Percentiles rank a stretch among this genome's conserved stretches.
Evolutionary conservation across 2,113 vertebrate genomes (phyloP).

Genomic region (Charadrius vociferus): DNA sequence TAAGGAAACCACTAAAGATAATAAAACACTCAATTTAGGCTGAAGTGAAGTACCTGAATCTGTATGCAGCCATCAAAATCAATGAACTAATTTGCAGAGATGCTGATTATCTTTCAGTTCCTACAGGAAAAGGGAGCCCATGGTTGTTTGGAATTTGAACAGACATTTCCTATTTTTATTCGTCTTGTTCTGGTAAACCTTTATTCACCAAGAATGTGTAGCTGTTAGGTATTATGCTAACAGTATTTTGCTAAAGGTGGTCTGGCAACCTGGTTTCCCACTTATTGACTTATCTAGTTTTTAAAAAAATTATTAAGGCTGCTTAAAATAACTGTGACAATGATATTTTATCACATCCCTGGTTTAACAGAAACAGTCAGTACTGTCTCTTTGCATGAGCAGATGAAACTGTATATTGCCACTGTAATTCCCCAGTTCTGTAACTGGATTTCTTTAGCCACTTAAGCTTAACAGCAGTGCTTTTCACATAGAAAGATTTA

Average conservation of each 20-base stretch:
- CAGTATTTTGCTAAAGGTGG: neutral
- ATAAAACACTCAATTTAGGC: neutral
- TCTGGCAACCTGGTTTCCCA: neutral
- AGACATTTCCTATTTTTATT: neutral
- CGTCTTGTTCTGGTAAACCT: neutral
- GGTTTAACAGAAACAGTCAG: neutral
- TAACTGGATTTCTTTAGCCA: neutral
- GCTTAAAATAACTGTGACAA: neutral
- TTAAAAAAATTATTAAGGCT: neutral
- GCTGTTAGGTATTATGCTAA: conserved; percentile 13
- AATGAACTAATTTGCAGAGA: neutral
- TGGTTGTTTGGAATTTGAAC: neutral
- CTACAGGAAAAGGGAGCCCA: neutral
- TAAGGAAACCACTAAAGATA: neutral
- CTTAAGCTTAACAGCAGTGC: neutral
- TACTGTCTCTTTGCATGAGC: neutral
- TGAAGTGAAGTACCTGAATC: neutral
- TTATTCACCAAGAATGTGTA: neutral
- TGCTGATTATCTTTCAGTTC: neutral
- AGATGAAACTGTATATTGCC: neutral
- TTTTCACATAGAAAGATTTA: neutral
- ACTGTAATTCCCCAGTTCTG: neutral
- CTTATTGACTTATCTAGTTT: neutral
- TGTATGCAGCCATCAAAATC: neutral
- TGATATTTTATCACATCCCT: neutral